A percentile compares a stretch with the other conserved stretches of the same genome.
Evolutionary conservation across 2,113 vertebrate genomes (phyloP).

Genomic region (Callipepla squamata): DNA sequence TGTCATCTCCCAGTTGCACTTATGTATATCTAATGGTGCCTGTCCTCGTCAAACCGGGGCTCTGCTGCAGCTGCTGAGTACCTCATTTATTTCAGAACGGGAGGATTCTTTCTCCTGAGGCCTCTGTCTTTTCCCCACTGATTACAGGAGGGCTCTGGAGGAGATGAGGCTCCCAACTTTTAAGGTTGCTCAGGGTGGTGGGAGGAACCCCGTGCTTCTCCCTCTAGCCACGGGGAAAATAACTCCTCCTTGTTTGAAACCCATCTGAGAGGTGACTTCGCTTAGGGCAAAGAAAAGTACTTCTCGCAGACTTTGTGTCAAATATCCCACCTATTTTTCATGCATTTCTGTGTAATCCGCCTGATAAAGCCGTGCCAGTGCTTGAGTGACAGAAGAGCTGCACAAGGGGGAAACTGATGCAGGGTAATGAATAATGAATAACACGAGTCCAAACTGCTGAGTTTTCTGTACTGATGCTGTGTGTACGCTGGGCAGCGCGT

Average conservation of each 20-base stretch:
- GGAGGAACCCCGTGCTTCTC: background rate
- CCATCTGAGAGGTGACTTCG: no score
- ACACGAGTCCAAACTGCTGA: background rate
- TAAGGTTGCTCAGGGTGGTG: background rate
- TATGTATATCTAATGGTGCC: background rate
- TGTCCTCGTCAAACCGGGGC: background rate
- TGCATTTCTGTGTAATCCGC: background rate
- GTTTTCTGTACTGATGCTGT: background rate
- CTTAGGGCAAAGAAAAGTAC: no score
- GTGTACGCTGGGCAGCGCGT: accelerated
- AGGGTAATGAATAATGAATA: no score
- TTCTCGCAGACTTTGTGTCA: no score
- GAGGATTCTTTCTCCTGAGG: background rate
- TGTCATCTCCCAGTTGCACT: background rate
- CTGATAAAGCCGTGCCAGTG: background rate
- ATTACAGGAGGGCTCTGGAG: background rate
- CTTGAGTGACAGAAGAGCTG: background rate
- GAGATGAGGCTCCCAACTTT: background rate
- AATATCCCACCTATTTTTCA: background rate
- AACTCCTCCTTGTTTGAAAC: no score
- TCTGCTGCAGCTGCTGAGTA: background rate
- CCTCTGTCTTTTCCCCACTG: background rate
- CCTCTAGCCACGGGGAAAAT: background rate
- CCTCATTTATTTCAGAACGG: background rate
- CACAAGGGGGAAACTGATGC: background rate